Evolutionary conservation across 2,797 vertebrate species (phyloP), one percentile per base, ranked within the genome.

Genomic region (Falco biarmicus): DNA sequence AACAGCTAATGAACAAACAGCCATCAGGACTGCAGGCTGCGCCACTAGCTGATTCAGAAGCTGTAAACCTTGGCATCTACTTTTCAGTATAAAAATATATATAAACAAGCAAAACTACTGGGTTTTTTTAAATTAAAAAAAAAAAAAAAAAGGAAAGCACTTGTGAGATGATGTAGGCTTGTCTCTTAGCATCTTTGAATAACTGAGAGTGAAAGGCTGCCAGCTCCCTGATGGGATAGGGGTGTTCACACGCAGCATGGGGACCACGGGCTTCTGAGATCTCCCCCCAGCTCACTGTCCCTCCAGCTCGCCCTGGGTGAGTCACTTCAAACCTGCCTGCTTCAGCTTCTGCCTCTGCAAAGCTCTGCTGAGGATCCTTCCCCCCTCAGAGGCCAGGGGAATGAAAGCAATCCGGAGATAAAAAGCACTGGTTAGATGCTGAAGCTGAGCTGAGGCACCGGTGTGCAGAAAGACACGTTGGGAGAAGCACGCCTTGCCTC

Each of bases 1-100:
- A 96, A 60, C 53, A 92, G 92, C 70, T 95, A 91, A 65, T 48
- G 86, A 95, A 56, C 83, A 95, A 92, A 87, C 87, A 80, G 82
- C 22, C 82, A 74, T 66, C 80, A 91, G 92, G 77, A 29, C 66
- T 32, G 87, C 94, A 95, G 90, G 73, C 93, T 93, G 76, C 70
- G 68, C 86, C 78, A 84, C 89, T 70, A 2, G 8, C 24, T 54
- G 78, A 83, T 80, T 94, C 82, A 54, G 53, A 88, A 83, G 66
- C 82, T 73, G 63, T 48, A 89, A 92, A 69, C 54, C 47, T 59
- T 2, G 1, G 25, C 88, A 51, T 41, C 57, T 92, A 14, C 75
- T 88, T 91, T 60, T 68, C 64, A 75, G 73, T 53, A n/a, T 76
- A 91, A 43, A 89, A 3, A 45, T 2, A 32, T 5, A 51, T 0